Base-by-base conservation (phyloP, 1,140 invertebrate species). In the Eumeta japonica region DNA sequence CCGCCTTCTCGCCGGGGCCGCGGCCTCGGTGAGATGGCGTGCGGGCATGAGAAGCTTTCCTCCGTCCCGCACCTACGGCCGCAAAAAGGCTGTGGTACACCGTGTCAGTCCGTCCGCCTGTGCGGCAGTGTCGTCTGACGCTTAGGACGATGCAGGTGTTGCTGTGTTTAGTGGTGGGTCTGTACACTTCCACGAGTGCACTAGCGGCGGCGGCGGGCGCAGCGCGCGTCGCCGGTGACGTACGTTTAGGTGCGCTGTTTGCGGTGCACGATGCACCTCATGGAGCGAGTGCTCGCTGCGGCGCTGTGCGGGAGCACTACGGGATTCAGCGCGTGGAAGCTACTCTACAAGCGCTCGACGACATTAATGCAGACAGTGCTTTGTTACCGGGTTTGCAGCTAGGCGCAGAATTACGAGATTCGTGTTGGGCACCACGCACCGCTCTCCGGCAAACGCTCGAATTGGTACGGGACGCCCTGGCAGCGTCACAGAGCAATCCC, bases 341-440 rank as follows among this genome's bases (percentile, higher is more conserved):
- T 12, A 48, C 50, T 30, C 39, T 53, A 35, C 45, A 12, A 17
- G 45, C 50, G 78, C 15, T 85, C 86, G 82, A 82, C 34, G 86
- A 81, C 5, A 92, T 94, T 57, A 89, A 93, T 55, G 43, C 63
- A 4, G 77, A 82, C 50, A 85, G 83, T 43, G 28, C 30, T 20
- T 33, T 75, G 68, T 31, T 50, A 54, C 5, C 15, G 34, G 3
- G 20, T 32, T 11, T 52, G 43, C 18, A 62, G 62, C 43, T 55
- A 28, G 41, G 48, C 34, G 48, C 48, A 11, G 51, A 53, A 32
- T 43, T 53, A 28, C 47, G 51, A 18, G 51, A 53, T 43, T 50
- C 47, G 33, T 53, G 51, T 45, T 53, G 51, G 51, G 47, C 47
- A 24, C 32, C 51, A 12, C 43, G 42, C 43, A 53, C 48, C 2